Evolutionary conservation across 2,113 vertebrate genomes (phyloP), one percentile per base, ranked within the genome.

Genomic region (Parotia lawesii): DNA sequence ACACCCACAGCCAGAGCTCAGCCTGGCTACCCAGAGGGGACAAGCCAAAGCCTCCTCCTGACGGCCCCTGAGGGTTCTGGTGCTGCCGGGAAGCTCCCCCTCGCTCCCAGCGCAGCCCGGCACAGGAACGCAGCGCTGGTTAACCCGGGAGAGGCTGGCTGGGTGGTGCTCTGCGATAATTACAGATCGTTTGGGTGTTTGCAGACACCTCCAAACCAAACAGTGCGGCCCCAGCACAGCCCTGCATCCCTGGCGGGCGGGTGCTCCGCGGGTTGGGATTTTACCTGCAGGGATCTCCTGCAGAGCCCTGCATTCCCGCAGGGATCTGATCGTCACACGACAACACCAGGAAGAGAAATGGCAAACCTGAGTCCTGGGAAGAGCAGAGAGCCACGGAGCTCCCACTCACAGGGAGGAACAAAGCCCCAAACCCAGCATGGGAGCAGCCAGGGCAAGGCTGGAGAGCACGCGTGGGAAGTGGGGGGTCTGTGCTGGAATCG

Each of bases 391-490:
- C 24, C 3, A 3, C 1, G 0, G 23, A 1, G 28, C 44, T 70
- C n/a, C 37, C 51, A 8, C 17, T 1, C 3, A 0, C 5, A 2
- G 69, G 66, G 24, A 33, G 24, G 18, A 35, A 1, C 9, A 1
- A 5, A 25, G 60, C 1, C 2, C 42, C 13, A 5, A 37, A 19
- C 3, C 8, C 38, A 7, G 60, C 13, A 3, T 1, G 2, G 37
- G 35, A 5, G 12, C 57, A n/a, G 37, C 29, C 37, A 2, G 76
- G 29, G 20, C 48, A 25, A 3, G 61, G 79, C 45, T 65, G 73
- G 44, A 25, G 61, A 28, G 44, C n/a, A 4, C 12, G 0, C 0
- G 1, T 7, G 28, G 61, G 51, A 5, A 33, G 17, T 0, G 33
- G 27, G 8, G 44, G 3, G 4, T 4, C 67, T 31, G 67, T 4